phyloP scores from a whole-genome alignment of 1,140 invertebrate genomes.

The Drosophila sp. region DNA sequence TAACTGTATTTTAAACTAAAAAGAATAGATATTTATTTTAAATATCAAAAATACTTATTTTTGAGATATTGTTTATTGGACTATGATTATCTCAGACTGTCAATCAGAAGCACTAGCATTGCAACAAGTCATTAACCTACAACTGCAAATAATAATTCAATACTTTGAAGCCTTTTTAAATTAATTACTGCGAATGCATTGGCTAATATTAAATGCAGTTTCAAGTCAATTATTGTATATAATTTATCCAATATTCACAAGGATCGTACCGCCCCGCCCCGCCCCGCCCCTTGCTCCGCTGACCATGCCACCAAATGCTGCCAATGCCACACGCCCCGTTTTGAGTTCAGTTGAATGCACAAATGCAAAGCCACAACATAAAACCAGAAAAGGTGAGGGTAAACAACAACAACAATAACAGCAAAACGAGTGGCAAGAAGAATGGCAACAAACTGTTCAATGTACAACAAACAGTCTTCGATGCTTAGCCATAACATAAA shows the following conservation, averaged over 20 bases:
- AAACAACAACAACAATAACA: slow-evolving; percentile 21
- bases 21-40: too few relatives aligned
- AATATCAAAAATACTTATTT: too few relatives aligned
- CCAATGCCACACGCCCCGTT: slow-evolving; percentile 61
- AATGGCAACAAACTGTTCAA: slow-evolving; percentile 52
- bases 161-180: slow-evolving; percentile 1
- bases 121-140: too few relatives aligned
- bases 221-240: slow-evolving; percentile 26
- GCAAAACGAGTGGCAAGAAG: slow-evolving; percentile 21
- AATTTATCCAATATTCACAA: slow-evolving; percentile 17
- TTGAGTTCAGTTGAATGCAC: slow-evolving; percentile 68
- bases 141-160: not conserved
- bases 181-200: slow-evolving; percentile 18
- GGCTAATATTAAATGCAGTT: slow-evolving; percentile 25
- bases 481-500: slow-evolving; percentile 76
- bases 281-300: slow-evolving; percentile 10
- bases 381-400: slow-evolving; percentile 27
- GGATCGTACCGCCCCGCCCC: slow-evolving; percentile 14
- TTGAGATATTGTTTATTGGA: too few relatives aligned
- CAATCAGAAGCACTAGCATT: too few relatives aligned
- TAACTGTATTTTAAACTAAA: too few relatives aligned
- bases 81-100: too few relatives aligned
- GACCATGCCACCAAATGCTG: slow-evolving; percentile 19
- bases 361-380: slow-evolving; percentile 57
- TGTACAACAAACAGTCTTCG: slow-evolving; percentile 26